Evolutionary conservation across 2,888 invertebrate genomes (phyloP), one percentile per base, ranked within the genome.

Genomic region (Platypus cylindrus): DNA sequence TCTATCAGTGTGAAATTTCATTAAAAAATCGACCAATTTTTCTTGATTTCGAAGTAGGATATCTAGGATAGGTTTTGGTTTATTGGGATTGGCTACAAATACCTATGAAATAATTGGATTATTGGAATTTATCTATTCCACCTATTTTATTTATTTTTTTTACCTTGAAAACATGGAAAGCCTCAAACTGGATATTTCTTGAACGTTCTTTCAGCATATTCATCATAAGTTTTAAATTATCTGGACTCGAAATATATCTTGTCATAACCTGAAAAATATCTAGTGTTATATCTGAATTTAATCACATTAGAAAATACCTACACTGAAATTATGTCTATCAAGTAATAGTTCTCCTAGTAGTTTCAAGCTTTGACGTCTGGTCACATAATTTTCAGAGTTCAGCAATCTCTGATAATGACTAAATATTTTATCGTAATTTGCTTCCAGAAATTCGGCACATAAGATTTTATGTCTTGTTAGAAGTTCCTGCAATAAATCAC

Each of bases 141-240:
- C n/a, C n/a, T n/a, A n/a, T n/a, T n/a, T n/a, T n/a, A n/a, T n/a
- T n/a, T 17, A 26, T 22, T 20, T 22, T 3, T 37, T 24, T 38
- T 65, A 91, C 93, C 83, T 99, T 99, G 72, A 99, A 99, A 55
- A 99, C 98, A 64, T 99, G 98, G 75, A 99, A 99, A 67, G 98
- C 98, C 73, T 99, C 98, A 69, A 99, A 99, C 67, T 99, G 98
- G 59, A 99, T 99, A 71, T 97, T 98, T 55, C 95, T 81, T 53
- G 95, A 94, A 64, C 95, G 91, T 63, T 98, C 97, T 68, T 94
- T 89, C 59, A 99, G 72, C 94, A 99, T 93, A 65, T 95, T 98
- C 98, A 99, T 99, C 97, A 99, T 98, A 49, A 98, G 73, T 65
- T 97, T 99, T 48, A 99, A 74, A 70, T 99, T 99, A 64, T 99